Conservation (phyloP, 2,797 vertebrate species). For the Cirrhinus molitorella region DNA sequence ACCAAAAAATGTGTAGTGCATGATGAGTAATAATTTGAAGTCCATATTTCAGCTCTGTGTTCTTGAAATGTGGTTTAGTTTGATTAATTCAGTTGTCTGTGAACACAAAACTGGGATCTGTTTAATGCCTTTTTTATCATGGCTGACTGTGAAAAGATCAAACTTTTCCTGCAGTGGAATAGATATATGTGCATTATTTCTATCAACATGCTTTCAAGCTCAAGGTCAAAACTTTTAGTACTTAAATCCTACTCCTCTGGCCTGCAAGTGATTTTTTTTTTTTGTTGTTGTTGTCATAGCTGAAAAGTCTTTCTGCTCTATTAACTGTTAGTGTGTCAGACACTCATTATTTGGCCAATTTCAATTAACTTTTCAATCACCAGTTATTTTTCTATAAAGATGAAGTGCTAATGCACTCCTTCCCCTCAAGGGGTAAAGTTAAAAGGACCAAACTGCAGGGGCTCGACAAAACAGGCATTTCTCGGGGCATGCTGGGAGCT, state of each 20-base stretch:
- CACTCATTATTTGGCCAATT: slow-evolving; percentile 21
- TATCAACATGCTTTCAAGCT: slow-evolving; percentile 4
- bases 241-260: not conserved
- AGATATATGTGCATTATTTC: not conserved
- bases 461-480: slow-evolving; percentile 51
- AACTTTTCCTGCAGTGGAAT: not conserved
- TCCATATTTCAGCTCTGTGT: not conserved
- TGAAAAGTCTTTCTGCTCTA: slow-evolving; percentile 29
- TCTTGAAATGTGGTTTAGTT: not conserved
- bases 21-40: not conserved
- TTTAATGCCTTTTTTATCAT: not conserved
- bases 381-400: slow-evolving; percentile 37
- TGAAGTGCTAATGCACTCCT: slow-evolving; percentile 53
- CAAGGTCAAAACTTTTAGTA: not conserved
- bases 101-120: not conserved
- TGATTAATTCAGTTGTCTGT: not conserved
- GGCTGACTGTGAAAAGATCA: not conserved
- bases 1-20: not conserved
- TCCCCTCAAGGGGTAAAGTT: slow-evolving; percentile 47
- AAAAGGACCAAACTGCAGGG: slow-evolving; percentile 55
- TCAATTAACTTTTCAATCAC: slow-evolving; percentile 29
- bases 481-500: slow-evolving; percentile 67
- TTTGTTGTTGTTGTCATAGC: not conserved
- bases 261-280: slow-evolving; percentile 2
- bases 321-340: slow-evolving; percentile 37